Conservation (phyloP, 2,888 invertebrate genomes). For the Mamestra brassicae region DNA sequence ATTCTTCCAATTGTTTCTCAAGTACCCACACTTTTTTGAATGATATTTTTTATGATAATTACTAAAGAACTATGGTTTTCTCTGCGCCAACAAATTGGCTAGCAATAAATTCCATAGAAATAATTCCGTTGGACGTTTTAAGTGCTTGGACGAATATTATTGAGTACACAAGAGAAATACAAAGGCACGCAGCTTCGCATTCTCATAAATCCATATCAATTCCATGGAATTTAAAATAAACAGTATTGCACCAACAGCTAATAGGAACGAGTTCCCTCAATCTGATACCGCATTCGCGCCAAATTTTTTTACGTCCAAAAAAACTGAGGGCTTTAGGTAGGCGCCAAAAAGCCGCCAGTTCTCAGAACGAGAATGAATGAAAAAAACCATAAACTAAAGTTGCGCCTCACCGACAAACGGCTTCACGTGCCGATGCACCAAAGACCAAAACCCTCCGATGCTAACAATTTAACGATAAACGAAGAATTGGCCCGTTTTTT, state of each 20-base stretch:
- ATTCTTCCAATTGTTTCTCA: conserved; percentile 62
- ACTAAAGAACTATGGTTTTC: conserved; percentile 40
- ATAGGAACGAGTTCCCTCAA: conserved; percentile 53
- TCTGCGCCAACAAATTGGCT: conserved; percentile 28
- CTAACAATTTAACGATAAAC: conserved; percentile 82
- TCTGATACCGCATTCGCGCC: conserved; percentile 72
- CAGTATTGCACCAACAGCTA: conserved; percentile 57
- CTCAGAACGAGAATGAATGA: conserved; percentile 86
- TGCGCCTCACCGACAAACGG: conserved; percentile 83
- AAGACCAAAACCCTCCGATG: conserved; percentile 80
- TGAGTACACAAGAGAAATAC: not conserved
- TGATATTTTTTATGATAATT: conserved; percentile 53
- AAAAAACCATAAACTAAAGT: conserved; percentile 85
- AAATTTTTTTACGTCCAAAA: conserved; percentile 72
- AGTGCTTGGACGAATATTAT: conserved; percentile 1
- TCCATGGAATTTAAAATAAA: conserved; percentile 52
- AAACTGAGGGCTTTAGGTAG: conserved; percentile 78
- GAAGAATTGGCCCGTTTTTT: conserved; percentile 74
- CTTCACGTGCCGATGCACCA: conserved; percentile 87
- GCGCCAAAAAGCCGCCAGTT: conserved; percentile 89
- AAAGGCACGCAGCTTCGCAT: conserved; percentile 25
- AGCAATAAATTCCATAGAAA: conserved; percentile 34
- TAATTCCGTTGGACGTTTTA: conserved; percentile 15
- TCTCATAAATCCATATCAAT: conserved; percentile 43
- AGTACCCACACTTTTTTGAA: conserved; percentile 53